Evolutionary conservation across 1,140 invertebrate species (phyloP), one percentile per base, ranked within the genome.

Genomic region (Hypothenemus hampei): DNA sequence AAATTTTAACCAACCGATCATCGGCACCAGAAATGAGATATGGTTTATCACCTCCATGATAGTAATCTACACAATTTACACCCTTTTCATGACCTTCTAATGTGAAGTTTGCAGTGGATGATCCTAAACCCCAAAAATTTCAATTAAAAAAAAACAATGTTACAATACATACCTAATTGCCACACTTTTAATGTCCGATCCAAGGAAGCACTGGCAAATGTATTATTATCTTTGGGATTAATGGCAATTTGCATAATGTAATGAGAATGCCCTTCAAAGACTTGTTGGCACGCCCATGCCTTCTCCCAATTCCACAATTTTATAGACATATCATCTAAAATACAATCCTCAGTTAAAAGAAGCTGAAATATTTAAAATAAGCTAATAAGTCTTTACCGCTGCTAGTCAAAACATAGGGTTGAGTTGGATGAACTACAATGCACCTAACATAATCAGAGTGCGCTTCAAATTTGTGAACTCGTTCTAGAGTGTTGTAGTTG

Each of bases 261-360:
- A 71, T 99, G 97, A 0, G 93, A 94, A 73, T 99, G 97, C 0
- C 97, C 93, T 68, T 97, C 94, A 69, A 97, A 97, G 1, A 97
- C 89, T 73, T 98, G 95, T 64, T 97, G 96, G 65, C 94, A 94
- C 0, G 86, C 78, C 93, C 96, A 99, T 64, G 89, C 82, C 68
- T 98, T 97, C 20, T 99, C 97, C 97, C 97, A 99, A 73, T 99
- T 98, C 97, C 97, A 99, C 20, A 99, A 72, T 75, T 99, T 99
- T 40, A 99, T 98, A 19, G 93, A 75, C 89, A 99, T 95, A 69
- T 99, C 97, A 83, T 99, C 94, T 94, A 72, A 19, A 75, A n/a
- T n/a, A n/a, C n/a, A n/a, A n/a, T n/a, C n/a, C n/a, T n/a, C n/a
- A n/a, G n/a, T n/a, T n/a, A n/a, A n/a, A n/a, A n/a, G n/a, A n/a